A percentile compares a stretch with the other conserved stretches of the same genome.
Conservation (phyloP, 2,113 vertebrate genomes). For the Setophaga kirtlandii region DNA sequence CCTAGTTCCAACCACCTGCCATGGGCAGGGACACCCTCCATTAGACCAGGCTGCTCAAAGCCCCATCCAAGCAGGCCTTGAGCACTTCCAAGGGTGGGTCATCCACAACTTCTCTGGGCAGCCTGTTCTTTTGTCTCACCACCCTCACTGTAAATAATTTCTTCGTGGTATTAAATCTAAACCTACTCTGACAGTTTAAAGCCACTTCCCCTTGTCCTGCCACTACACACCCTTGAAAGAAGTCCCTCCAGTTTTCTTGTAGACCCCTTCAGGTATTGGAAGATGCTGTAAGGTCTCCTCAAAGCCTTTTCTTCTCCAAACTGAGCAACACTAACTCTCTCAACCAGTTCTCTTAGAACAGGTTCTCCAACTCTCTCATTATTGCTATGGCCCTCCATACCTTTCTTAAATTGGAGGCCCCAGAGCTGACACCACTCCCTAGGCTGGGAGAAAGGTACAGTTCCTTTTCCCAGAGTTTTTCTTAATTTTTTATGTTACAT, state of each 20-base stretch:
- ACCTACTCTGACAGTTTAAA: background rate
- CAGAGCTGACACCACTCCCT: background rate
- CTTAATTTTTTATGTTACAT: background rate
- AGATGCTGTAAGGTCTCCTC: background rate
- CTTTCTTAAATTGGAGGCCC: background rate
- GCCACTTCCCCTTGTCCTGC: background rate
- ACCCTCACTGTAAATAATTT: background rate
- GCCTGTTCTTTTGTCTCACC: background rate
- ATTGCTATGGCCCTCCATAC: no score
- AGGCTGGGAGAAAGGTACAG: background rate
- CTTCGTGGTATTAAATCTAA: background rate
- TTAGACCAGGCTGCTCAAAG: background rate
- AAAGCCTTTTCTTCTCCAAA: background rate
- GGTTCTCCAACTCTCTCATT: background rate
- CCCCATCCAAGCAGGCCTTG: background rate
- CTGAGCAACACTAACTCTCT: background rate
- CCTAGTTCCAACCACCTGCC: background rate
- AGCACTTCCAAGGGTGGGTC: background rate
- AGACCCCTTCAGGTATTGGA: background rate
- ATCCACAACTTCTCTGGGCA: background rate
- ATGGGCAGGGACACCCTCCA: background rate
- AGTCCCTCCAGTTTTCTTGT: background rate
- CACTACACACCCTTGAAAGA: background rate
- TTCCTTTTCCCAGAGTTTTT: background rate
- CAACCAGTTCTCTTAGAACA: background rate